phyloP scores from a whole-genome alignment of 1,140 invertebrate species.

The Bicyclus anynana region DNA sequence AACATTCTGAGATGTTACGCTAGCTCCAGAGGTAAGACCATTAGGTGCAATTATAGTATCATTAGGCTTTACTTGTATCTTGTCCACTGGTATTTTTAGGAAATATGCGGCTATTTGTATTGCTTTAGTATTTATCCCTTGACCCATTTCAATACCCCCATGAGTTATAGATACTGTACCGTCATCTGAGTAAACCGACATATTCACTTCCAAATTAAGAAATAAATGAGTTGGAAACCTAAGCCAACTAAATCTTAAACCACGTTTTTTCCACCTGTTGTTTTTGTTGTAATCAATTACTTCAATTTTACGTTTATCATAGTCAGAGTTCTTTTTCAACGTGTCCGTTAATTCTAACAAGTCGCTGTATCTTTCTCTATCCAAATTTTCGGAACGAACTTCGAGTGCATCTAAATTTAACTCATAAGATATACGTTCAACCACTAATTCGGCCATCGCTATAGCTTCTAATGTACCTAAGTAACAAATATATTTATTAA shows the following conservation, averaged over 20 bases:
- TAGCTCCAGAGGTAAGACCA: constrained; percentile 79
- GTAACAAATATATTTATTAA: constrained; percentile 2
- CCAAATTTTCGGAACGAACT: constrained; percentile 82
- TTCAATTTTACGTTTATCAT: constrained; percentile 75
- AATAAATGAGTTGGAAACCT: constrained; percentile 77
- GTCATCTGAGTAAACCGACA: constrained; percentile 85
- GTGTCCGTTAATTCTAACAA: constrained; percentile 41
- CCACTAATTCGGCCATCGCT: constrained; percentile 85
- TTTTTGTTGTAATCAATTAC: constrained; percentile 80
- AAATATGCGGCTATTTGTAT: constrained; percentile 84
- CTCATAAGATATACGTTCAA: constrained; percentile 88
- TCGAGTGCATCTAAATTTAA: constrained; percentile 83
- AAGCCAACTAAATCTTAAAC: constrained; percentile 83
- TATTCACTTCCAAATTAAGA: constrained; percentile 78
- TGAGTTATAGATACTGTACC: constrained; percentile 86
- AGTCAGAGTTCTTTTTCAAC: constrained; percentile 78
- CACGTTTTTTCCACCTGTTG: constrained; percentile 89
- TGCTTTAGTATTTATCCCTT: constrained; percentile 87
- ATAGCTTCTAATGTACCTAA: constrained; percentile 82
- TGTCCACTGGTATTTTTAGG: constrained; percentile 82
- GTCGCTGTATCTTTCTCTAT: constrained; percentile 51
- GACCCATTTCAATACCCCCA: constrained; percentile 89
- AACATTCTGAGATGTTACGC: constrained; percentile 51
- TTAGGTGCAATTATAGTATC: constrained; percentile 70
- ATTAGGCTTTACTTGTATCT: constrained; percentile 82